A percentile compares a stretch with the other conserved stretches of the same genome.
Evolutionary conservation across 2,888 invertebrate species (phyloP).

Genomic region (Melolontha melolontha): DNA sequence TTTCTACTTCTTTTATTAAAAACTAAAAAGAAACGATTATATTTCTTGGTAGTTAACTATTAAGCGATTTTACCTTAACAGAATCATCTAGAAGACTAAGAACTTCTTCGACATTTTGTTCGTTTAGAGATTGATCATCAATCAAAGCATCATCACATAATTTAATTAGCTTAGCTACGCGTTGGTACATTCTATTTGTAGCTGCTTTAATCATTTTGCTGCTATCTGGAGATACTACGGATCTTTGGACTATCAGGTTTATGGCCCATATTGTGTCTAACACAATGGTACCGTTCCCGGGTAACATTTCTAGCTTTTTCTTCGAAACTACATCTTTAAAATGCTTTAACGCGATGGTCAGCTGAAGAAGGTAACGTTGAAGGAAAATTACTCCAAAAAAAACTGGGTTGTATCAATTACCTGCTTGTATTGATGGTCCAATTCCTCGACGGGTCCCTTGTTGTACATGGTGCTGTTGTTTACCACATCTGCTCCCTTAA

Average conservation of each 20-base stretch:
- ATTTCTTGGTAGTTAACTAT: not conserved
- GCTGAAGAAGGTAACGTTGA: slow-evolving; percentile 62
- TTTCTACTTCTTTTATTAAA: slow-evolving; percentile 42
- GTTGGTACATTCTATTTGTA: slow-evolving; percentile 87
- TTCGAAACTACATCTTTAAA: slow-evolving; percentile 93
- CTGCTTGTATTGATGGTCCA: slow-evolving; percentile 52
- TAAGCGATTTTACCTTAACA: slow-evolving; percentile 69
- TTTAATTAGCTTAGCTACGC: slow-evolving; percentile 87
- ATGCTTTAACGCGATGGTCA: slow-evolving; percentile 84
- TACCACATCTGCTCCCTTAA: slow-evolving; percentile 37
- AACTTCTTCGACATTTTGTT: slow-evolving; percentile 74
- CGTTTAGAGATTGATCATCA: slow-evolving; percentile 74
- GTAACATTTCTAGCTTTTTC: slow-evolving; percentile 91
- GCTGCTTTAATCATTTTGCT: slow-evolving; percentile 82
- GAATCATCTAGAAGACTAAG: slow-evolving; percentile 80
- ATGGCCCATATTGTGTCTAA: slow-evolving; percentile 92
- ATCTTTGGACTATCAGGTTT: slow-evolving; percentile 70
- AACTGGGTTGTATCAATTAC: slow-evolving; percentile 43
- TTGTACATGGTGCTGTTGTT: slow-evolving; percentile 29
- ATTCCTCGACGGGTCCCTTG: slow-evolving; percentile 57
- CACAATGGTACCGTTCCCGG: slow-evolving; percentile 93
- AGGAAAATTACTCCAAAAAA: not conserved
- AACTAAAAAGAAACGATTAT: slow-evolving; percentile 28
- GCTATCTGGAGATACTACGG: slow-evolving; percentile 57
- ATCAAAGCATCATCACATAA: slow-evolving; percentile 88